Percentiles rank a stretch among this genome's conserved stretches.
Conservation (phyloP, 2,797 vertebrate genomes). For the Sebastes matsubarae region DNA sequence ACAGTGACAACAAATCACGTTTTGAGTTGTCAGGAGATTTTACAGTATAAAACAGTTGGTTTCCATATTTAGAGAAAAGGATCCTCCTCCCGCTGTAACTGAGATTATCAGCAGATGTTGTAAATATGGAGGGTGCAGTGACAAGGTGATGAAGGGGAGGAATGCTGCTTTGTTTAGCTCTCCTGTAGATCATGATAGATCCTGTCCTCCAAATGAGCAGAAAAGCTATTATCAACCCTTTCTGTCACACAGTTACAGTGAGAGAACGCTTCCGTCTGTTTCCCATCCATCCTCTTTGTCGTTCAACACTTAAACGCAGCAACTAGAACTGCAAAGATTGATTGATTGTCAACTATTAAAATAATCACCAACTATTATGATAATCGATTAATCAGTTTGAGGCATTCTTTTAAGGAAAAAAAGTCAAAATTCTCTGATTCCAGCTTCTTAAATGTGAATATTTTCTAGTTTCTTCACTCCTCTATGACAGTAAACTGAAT, state of each 20-base stretch:
- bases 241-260: constrained; percentile 10
- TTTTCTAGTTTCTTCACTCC: too few relatives aligned
- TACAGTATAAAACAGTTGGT: background rate
- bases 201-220: constrained; percentile 32
- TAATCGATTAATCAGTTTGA: too few relatives aligned
- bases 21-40: background rate
- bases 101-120: constrained; percentile 77
- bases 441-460: too few relatives aligned
- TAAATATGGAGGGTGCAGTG: constrained; percentile 50
- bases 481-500: too few relatives aligned
- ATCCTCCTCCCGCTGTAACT: constrained; percentile 22
- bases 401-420: too few relatives aligned
- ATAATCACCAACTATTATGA: too few relatives aligned
- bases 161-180: constrained; percentile 65
- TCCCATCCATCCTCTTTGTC: constrained; percentile 9
- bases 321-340: too few relatives aligned
- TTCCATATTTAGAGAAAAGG: constrained; percentile 18
- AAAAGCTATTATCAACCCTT: constrained; percentile 32
- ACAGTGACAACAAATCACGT: background rate
- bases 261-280: constrained; percentile 22
- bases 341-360: too few relatives aligned
- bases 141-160: constrained; percentile 73
- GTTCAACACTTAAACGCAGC: constrained; percentile 6
- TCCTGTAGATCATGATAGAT: constrained; percentile 48
- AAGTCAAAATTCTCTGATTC: too few relatives aligned